Evolutionary conservation across 2,113 vertebrate species (phyloP), one percentile per base, ranked within the genome.

Genomic region (Aviceda subcristata): DNA sequence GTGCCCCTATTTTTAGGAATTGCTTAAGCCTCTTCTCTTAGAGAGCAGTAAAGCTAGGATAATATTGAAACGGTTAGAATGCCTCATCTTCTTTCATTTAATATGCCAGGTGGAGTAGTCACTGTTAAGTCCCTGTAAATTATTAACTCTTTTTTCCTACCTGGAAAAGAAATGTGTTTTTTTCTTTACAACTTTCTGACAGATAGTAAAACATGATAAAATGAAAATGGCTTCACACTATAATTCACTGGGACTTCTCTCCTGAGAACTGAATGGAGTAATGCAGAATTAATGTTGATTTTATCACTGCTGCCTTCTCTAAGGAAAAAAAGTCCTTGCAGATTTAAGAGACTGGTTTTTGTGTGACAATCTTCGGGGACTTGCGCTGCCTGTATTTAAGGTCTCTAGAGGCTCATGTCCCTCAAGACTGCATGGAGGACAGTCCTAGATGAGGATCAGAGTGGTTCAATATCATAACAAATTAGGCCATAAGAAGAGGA

Each of bases 161-260:
- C 72, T 71, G 77, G 64, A 76, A 93, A 68, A 84, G 34, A 81
- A 82, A 91, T 26, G 5, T 15, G 68, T 9, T 18, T 50, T 79
- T 77, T 77, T 46, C 75, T 92, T 91, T 45, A 57, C 69, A 76
- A 60, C 62, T 67, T 95, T 84, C 67, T 86, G 81, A 82, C 60
- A 92, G 94, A 87, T 82, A 94, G 68, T 94, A 84, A 92, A 92
- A 85, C 24, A 67, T 43, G 74, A 91, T 94, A 94, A 93, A 96
- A 95, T 63, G 74, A 69, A 91, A 92, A 86, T 51, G 50, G 18
- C 17, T 82, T 91, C 50, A 59, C 1, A 8, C 38, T 92, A 11
- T 89, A 83, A 86, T 79, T 94, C 83, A 73, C 51, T 41, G 32
- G 76, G 62, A 62, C 4, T 16, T 91, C 57, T 77, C 76, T 96